Conservation (phyloP, 37 sponge, comb jelly and placozoan genomes). For the Geodia barretti region DNA sequence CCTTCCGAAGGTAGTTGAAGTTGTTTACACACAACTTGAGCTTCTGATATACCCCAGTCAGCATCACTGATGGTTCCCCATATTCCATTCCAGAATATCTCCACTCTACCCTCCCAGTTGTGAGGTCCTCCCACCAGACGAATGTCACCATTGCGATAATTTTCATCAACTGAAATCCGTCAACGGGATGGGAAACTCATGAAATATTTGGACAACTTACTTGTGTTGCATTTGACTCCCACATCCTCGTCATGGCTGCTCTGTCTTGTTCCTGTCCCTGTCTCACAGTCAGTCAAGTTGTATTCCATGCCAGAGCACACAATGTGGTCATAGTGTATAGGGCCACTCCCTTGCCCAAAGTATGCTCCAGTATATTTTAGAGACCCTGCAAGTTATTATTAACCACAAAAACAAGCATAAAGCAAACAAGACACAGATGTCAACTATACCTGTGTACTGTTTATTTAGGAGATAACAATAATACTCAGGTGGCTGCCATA, state of each 20-base stretch:
- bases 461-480: too few species aligned
- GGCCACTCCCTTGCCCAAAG: constrained; percentile 18
- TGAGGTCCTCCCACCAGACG: constrained; percentile 13
- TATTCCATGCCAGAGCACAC: constrained; percentile 5
- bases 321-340: constrained; percentile 2
- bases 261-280: neutral
- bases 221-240: constrained; percentile 22
- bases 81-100: constrained; percentile 9
- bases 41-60: constrained; percentile 7
- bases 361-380: constrained; percentile 6
- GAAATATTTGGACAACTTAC: neutral
- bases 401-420: too few species aligned
- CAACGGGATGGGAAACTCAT: neutral
- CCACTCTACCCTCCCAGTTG: constrained; percentile 22
- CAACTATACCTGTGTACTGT: too few species aligned
- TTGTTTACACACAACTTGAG: constrained; percentile 6
- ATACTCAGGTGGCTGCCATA: too few species aligned
- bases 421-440: too few species aligned
- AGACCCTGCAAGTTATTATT: too few species aligned
- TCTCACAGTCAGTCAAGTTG: constrained; percentile 6
- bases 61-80: constrained; percentile 16
- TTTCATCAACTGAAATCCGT: neutral
- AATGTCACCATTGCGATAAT: constrained; percentile 3
- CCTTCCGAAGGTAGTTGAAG: too few species aligned
- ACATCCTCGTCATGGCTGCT: constrained; percentile 7